Evolutionary conservation across 1,140 invertebrate genomes (phyloP).

Genomic region (Achatina immaculata): DNA sequence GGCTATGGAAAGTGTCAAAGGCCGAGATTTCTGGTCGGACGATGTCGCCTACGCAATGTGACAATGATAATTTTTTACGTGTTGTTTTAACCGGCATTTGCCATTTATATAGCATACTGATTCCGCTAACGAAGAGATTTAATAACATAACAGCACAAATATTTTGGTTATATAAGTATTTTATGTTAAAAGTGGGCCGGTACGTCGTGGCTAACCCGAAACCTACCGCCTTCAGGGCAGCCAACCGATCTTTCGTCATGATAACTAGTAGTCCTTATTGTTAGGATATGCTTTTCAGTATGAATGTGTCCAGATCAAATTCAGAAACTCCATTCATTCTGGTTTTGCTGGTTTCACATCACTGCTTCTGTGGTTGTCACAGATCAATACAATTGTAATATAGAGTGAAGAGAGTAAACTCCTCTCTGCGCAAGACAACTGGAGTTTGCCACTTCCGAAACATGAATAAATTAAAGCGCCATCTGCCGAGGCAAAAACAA

Average conservation of each 20-base stretch:
- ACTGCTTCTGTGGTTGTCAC: slow-evolving; percentile 53
- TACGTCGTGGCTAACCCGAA: neutral
- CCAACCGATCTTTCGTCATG: slow-evolving; percentile 98
- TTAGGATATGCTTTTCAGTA: slow-evolving; percentile 33
- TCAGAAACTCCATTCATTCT: slow-evolving; percentile 41
- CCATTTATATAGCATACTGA: too few relatives aligned
- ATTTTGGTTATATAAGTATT: too few relatives aligned
- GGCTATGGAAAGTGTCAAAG: too few relatives aligned
- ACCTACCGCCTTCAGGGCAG: slow-evolving; percentile 93
- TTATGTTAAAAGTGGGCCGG: slow-evolving; percentile 21
- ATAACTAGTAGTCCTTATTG: slow-evolving; percentile 41
- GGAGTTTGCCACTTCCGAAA: slow-evolving; percentile 61
- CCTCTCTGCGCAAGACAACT: slow-evolving; percentile 59
- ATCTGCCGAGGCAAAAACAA: slow-evolving; percentile 28
- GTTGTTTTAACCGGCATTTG: too few relatives aligned
- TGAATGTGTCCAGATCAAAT: slow-evolving; percentile 37
- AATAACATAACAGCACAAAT: too few relatives aligned
- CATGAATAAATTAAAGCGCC: slow-evolving; percentile 45
- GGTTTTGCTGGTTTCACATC: slow-evolving; percentile 37
- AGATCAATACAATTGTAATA: slow-evolving; percentile 71
- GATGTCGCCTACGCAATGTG: too few relatives aligned
- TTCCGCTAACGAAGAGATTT: too few relatives aligned
- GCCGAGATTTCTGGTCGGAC: too few relatives aligned
- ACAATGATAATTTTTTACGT: too few relatives aligned
- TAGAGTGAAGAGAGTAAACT: slow-evolving; percentile 56